Conservation (phyloP, 2,888 invertebrate genomes). For the Oscheius onirici region DNA sequence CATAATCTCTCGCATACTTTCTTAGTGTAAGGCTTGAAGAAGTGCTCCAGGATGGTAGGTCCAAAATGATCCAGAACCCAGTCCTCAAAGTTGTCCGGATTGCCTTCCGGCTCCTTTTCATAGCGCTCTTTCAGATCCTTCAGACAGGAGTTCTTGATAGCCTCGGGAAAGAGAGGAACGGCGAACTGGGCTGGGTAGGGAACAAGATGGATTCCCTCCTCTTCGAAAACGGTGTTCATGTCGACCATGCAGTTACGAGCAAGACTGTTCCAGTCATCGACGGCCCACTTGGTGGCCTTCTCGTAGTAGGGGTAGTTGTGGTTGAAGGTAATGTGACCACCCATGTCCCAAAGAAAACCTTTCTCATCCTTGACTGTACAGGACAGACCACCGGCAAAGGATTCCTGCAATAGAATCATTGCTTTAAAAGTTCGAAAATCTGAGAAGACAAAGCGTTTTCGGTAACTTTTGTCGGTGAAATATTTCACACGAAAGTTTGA, state of each 20-base stretch:
- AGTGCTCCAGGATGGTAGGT: conserved; percentile 65
- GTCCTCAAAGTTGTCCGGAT: conserved; percentile 67
- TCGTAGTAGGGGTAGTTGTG: conserved; percentile 71
- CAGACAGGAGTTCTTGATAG: conserved; percentile 62
- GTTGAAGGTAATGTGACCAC: conserved; percentile 71
- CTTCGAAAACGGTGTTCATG: conserved; percentile 68
- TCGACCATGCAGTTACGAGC: conserved; percentile 69
- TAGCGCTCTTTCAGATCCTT: conserved; percentile 68
- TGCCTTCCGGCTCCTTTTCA: conserved; percentile 53
- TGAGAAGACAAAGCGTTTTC: too few species aligned
- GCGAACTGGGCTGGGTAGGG: conserved; percentile 71
- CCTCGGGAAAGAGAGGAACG: conserved; percentile 69
- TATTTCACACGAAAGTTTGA: too few species aligned
- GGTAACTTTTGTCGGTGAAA: too few species aligned
- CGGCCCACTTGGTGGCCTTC: conserved; percentile 69
- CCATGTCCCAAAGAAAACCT: conserved; percentile 72
- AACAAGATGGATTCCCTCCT: conserved; percentile 65
- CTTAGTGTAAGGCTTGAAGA: conserved; percentile 71
- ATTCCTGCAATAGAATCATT: too few species aligned
- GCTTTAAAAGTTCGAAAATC: too few species aligned
- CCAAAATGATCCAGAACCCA: conserved; percentile 70
- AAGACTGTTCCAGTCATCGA: conserved; percentile 69
- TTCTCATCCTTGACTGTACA: conserved; percentile 67
- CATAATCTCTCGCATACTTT: conserved; percentile 53
- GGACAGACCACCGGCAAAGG: conserved; percentile 67